Percentiles rank a stretch among this genome's conserved stretches.
phyloP scores from a whole-genome alignment of 2,888 invertebrate species.

The Mimumesa dahlbomi region DNA sequence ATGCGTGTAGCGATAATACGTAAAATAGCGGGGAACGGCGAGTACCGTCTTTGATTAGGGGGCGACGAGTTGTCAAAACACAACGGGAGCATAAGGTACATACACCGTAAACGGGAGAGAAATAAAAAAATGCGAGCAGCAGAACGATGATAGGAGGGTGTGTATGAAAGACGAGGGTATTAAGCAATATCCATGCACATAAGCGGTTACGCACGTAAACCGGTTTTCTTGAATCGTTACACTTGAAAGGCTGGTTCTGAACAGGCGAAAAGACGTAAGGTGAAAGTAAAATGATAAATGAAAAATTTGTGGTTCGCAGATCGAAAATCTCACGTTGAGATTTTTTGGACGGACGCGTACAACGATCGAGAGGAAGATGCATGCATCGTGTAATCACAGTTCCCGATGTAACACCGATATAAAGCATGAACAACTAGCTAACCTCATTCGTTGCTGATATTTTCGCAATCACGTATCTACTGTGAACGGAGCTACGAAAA shows the following conservation, averaged over 20 bases:
- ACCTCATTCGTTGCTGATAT: slow-evolving; percentile 45
- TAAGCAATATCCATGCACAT: slow-evolving; percentile 52
- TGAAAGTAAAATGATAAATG: slow-evolving; percentile 57
- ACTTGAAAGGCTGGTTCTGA: slow-evolving; percentile 46
- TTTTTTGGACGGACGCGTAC: slow-evolving; percentile 5
- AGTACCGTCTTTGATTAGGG: neutral
- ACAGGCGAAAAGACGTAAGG: slow-evolving; percentile 35
- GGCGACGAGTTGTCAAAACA: slow-evolving; percentile 40
- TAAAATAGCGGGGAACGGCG: neutral
- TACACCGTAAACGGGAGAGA: neutral
- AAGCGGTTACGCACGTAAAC: slow-evolving; percentile 51
- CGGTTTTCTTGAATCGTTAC: slow-evolving; percentile 51
- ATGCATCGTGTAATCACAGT: neutral
- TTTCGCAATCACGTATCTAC: neutral
- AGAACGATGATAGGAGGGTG: slow-evolving; percentile 8
- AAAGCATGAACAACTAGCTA: slow-evolving; percentile 36
- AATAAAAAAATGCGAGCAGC: slow-evolving; percentile 23
- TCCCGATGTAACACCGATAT: neutral
- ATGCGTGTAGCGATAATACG: slow-evolving; percentile 6
- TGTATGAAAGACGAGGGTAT: slow-evolving; percentile 33
- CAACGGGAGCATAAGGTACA: slow-evolving; percentile 13
- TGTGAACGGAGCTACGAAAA: slow-evolving; percentile 18
- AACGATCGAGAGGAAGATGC: slow-evolving; percentile 20
- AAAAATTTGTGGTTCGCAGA: slow-evolving; percentile 5
- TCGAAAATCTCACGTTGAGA: slow-evolving; percentile 14